phyloP scores from a whole-genome alignment of 2,888 invertebrate species.

The Ramazzottius varieornatus region DNA sequence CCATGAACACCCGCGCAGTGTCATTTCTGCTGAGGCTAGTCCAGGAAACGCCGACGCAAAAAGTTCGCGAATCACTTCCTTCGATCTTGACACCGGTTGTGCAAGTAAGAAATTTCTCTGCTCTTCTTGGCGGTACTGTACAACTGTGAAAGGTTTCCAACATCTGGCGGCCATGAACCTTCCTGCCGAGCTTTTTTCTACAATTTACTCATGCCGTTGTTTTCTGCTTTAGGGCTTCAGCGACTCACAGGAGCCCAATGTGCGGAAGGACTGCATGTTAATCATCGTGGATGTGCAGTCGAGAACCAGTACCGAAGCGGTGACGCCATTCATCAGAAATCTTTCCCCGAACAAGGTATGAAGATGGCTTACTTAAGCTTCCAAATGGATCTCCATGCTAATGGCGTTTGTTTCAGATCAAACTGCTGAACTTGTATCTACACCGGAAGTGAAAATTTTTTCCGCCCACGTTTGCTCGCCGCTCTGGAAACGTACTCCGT shows the following conservation, averaged over 20 bases:
- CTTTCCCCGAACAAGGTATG: slow-evolving; percentile 10
- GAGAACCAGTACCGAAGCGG: background rate
- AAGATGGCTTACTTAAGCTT: too few species aligned
- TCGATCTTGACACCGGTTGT: background rate
- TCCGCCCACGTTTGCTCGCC: too few species aligned
- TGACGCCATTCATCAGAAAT: background rate
- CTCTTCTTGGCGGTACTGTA: too few species aligned
- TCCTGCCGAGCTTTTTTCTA: too few species aligned
- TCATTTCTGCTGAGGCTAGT: background rate
- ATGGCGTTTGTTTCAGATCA: too few species aligned
- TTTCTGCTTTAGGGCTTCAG: background rate
- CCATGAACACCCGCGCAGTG: background rate
- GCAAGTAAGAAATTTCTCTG: too few species aligned
- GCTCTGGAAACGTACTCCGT: too few species aligned
- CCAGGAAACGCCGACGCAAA: background rate
- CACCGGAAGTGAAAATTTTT: slow-evolving; percentile 29
- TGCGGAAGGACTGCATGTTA: background rate
- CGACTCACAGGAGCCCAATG: background rate
- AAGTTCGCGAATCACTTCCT: background rate
- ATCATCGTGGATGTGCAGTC: background rate
- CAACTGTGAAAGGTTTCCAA: too few species aligned
- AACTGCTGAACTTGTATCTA: slow-evolving; percentile 51
- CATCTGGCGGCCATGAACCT: too few species aligned
- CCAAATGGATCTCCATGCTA: too few species aligned
- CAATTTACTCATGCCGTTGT: too few species aligned